Base-by-base conservation (phyloP, 92 coral and sea anemone genomes). In the Epizoanthus illoricatus region DNA sequence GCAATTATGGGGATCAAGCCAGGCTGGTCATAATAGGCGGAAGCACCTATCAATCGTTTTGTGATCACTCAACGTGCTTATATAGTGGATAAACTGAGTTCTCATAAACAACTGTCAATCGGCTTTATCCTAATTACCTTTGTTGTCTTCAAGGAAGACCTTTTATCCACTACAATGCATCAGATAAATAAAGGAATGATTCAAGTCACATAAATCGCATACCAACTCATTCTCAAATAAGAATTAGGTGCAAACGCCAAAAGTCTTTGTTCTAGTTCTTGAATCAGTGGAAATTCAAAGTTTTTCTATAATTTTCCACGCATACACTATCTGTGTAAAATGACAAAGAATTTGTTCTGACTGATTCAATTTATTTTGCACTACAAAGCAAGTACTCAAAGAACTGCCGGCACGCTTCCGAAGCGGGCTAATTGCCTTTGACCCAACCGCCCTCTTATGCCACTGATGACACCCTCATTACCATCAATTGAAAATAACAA, bases 1-100 rank as follows among this genome's bases (percentile, higher is more conserved):
- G 82, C 43, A 78, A 78, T 78, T 20, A 63, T 56, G 40, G 47
- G 71, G 62, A 71, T 78, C 82, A 78, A 78, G 42, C 61, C 19
- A 43, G 20, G 82, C 36, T 28, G 2, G 36, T 2, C 60, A 64
- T 43, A 42, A 76, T 76, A 63, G 36, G 61, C 67, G 36, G 82
- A 78, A 72, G 59, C 56, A 49, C 56, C 13, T 49, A 49, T 49
- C 56, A 13, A 52, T 52, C 56, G 56, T 52, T 52, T 52, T 9
- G 56, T 52, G 56, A 52, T 52, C 56, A 52, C 56, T 52, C 16
- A 36, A 45, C 7, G 52, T 41, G 42, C 47, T 76, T 62, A 69
- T 62, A 69, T 21, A 18, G 70, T 57, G 15, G 16, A 76, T 47
- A 78, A 64, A 78, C 9, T 11, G 17, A 21, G 18, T 61, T 41